These are phyloP conservation scores for Aphodius sticticus DNA, from an alignment of 2,888 invertebrate genomes.

Conservation along the genomic window DNA sequence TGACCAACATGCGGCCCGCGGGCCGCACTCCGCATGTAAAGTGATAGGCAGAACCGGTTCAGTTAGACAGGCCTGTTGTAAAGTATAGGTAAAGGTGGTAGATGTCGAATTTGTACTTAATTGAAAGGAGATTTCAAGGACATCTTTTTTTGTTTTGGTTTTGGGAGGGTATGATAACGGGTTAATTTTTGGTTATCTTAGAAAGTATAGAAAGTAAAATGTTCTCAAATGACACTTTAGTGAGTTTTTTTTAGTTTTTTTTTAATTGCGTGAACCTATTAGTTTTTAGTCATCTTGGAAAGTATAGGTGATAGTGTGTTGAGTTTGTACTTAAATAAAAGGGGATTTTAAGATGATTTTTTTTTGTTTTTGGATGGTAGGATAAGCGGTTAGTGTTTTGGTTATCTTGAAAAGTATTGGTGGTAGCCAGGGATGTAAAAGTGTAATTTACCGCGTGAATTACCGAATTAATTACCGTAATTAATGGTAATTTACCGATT, in stretches of 20 bases:
- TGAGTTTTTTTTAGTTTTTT: background rate
- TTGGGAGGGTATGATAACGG: background rate
- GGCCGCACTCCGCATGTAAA: too few species aligned
- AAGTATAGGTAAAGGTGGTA: background rate
- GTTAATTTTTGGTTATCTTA: background rate
- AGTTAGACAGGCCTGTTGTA: too few species aligned
- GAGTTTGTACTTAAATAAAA: background rate
- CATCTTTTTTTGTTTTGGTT: background rate
- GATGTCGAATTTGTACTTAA: background rate
- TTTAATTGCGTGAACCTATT: background rate
- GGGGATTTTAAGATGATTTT: background rate
- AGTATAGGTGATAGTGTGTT: background rate
- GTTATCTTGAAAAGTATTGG: background rate
- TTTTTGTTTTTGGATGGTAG: conserved; percentile 10
- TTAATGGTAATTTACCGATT: too few species aligned
- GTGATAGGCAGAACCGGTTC: too few species aligned
- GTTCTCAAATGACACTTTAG: background rate
- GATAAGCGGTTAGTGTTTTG: background rate
- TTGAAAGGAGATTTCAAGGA: background rate
- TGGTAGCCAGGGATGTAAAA: too few species aligned
- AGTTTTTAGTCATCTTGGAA: background rate
- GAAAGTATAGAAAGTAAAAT: background rate
- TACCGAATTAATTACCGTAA: too few species aligned
- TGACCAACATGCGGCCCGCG: too few species aligned
- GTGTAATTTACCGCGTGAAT: too few species aligned